Evolutionary conservation across 2,113 vertebrate genomes (phyloP).

Genomic region (Helogale parvula): DNA sequence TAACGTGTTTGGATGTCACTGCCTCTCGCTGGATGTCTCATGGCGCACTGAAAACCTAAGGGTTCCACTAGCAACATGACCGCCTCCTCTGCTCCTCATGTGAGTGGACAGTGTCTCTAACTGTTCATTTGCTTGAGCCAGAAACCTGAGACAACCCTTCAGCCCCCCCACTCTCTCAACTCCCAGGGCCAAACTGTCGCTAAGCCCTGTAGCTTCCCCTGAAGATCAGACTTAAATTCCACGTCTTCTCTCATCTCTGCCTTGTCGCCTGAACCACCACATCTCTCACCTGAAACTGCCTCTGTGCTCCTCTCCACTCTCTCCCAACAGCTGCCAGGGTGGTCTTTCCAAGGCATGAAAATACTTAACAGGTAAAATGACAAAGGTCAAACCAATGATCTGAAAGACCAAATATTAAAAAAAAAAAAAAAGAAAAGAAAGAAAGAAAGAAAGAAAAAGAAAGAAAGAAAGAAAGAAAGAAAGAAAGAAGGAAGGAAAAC

Average conservation of each 20-base stretch:
- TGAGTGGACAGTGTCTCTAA: background rate
- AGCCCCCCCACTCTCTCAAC: background rate
- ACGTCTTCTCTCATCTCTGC: background rate
- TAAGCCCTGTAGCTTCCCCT: background rate
- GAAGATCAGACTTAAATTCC: background rate
- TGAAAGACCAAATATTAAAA: background rate
- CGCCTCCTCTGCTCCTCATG: background rate
- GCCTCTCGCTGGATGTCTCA: background rate
- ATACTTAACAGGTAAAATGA: constrained; percentile 24
- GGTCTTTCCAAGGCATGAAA: constrained; percentile 39
- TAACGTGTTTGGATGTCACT: background rate
- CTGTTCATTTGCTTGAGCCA: background rate
- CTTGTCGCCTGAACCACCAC: background rate
- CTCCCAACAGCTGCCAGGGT: background rate
- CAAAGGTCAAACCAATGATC: background rate
- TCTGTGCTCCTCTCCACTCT: background rate
- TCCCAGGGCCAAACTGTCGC: background rate
- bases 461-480: no score
- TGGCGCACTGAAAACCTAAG: background rate
- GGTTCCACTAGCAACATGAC: background rate
- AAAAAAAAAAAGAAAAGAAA: no score
- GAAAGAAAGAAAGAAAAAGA: no score
- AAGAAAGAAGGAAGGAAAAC: no score
- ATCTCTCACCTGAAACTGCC: background rate
- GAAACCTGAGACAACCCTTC: background rate